Evolutionary conservation across 2,113 vertebrate species (phyloP), one percentile per base, ranked within the genome.

Genomic region (Gulo gulo): DNA sequence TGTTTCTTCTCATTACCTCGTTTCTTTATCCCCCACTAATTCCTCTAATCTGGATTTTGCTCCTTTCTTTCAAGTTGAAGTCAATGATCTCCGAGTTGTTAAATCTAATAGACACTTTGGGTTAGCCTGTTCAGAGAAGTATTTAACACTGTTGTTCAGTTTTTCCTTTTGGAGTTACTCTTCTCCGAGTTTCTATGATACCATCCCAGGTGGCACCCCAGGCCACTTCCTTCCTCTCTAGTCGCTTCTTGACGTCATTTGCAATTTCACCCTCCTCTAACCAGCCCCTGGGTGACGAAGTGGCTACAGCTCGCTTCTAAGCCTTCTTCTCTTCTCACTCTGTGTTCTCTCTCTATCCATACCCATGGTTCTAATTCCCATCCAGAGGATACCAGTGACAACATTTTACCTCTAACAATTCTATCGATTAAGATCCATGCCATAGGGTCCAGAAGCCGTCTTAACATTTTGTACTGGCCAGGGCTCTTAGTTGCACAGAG

Each of bases 191-290:
- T 94, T 84, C 65, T 88, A 36, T 3, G 26, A 59, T 2, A 55
- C 14, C 29, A 13, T 34, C 13, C 65, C 34, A 69, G 67, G 34
- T 69, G 67, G 31, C 67, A 92, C 18, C 45, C 63, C 83, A 59
- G 21, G 20, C 78, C 23, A 79, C 84, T 81, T 92, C 39, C 6
- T 76, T 52, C 31, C 7, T 69, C 34, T 90, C 86, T 52, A 63
- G 71, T 69, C 11, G 39, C 20, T 91, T 91, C 36, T 95, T 65
- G 69, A 42, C 18, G 39, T 93, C 39, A 18, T 52, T 59, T 84
- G 50, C 78, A 93, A 91, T 85, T 91, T 81, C 34, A 91, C 45
- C 55, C 91, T 97, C 80, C 52, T 71, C 92, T 47, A 39, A 13
- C 63, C 36, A 86, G 36, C 57, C 76, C 88, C n/a, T 61, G 67